Evolutionary conservation across 2,888 invertebrate genomes (phyloP), one percentile per base, ranked within the genome.

Genomic region (Acrocyrtus sp.): DNA sequence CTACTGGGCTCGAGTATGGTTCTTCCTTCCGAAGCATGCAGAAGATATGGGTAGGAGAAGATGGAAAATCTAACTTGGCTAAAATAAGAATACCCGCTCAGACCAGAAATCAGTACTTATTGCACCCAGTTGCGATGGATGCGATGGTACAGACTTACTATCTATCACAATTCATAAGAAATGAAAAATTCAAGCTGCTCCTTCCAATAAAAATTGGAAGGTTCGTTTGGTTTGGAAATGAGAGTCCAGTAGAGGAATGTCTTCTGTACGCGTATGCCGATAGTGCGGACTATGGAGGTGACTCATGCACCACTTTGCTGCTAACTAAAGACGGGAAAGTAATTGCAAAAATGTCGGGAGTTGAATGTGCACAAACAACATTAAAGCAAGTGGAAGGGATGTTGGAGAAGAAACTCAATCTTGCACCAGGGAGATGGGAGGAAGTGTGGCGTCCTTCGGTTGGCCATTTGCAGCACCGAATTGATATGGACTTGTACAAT

Each of bases 111-210:
- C 3, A 17, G 12, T 74, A 68, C 53, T 24, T 74, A n/a, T 29
- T 56, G 22, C 74, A 74, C 22, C 74, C 74, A 6, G 48, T 74
- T 4, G 39, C 68, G 3, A 39, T 53, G 2, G 74, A 74, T 43
- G 62, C 57, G 0, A 48, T 74, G 58, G 63, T 74, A 17, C 74
- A 74, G 22, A 21, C 62, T 0, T 22, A 60, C 4, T 57, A 62
- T 24, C 39, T 48, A 21, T 22, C n/a, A n/a, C n/a, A n/a, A n/a
- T n/a, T n/a, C n/a, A n/a, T n/a, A n/a, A n/a, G n/a, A n/a, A n/a
- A n/a, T n/a, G n/a, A n/a, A n/a, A n/a, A n/a, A n/a, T n/a, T n/a
- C n/a, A n/a, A n/a, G n/a, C n/a, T n/a, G n/a, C n/a, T n/a, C n/a
- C n/a, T n/a, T n/a, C n/a, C n/a, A n/a, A n/a, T n/a, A n/a, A n/a